Base-by-base conservation (phyloP, 30 jellyfish, hydroid and myxozoan species). In the Chrysaora quinquecirrha region DNA sequence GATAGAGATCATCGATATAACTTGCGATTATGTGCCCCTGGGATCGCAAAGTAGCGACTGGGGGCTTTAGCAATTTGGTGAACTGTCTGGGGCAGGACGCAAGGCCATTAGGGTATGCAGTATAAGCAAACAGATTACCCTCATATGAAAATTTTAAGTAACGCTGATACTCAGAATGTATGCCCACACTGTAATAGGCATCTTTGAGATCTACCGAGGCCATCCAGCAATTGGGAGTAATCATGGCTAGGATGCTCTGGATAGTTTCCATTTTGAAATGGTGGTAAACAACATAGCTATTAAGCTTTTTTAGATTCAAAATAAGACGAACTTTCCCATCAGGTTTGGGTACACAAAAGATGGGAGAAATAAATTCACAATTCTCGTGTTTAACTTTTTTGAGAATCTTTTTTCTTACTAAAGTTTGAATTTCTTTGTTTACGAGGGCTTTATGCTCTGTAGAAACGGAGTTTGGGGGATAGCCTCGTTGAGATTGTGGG, bases 231-330 rank as follows among this genome's bases (percentile, higher is more conserved):
- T 47, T 24, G 14, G 80, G 79, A 28, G 71, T 52, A 29, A 82
- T 71, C 78, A 71, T 33, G 47, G 52, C 32, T 23, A 73, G 75
- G 30, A 43, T 30, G 28, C 33, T 18, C 2, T 35, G 67, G 38
- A 84, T 62, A 2, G 76, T 12, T 28, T 84, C 95, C 95, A 73
- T 84, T 48, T 74, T 84, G 38, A 84, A 74, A 54, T 82, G 93
- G 32, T 60, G 67, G 47, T 74, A 84, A n/a, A 67, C 19, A 46
- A 83, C 80, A 64, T 1, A 34, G 23, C 50, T 11, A 30, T 72
- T 29, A 73, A 48, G n/a, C 28, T 30, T 11, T 75, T 73, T 84
- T 1, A 84, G 54, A 63, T 71, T 71, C 28, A 83, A 52, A 52
- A 83, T 71, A 25, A 70, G 62, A 46, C 85, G 84, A 27, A 46